A percentile compares a stretch with the other conserved stretches of the same genome.
phyloP scores from a whole-genome alignment of 1,140 invertebrate genomes.

The Campoletis sonorensis region DNA sequence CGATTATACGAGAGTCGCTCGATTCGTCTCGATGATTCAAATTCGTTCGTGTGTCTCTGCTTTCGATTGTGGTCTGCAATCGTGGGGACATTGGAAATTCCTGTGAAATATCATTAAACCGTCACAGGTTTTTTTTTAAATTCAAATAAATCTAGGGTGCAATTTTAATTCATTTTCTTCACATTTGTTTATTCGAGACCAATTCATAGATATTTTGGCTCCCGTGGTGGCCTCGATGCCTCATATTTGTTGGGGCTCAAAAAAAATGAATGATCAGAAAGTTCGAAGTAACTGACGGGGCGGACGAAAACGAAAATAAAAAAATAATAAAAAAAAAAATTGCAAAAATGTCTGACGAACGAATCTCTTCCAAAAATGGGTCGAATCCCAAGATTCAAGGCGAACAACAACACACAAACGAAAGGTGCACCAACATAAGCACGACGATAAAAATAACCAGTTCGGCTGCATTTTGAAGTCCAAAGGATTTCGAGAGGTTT shows the following conservation, averaged over 20 bases:
- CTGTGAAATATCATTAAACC: too few relatives aligned
- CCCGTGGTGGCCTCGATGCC: neutral
- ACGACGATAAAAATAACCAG: slow-evolving; percentile 24
- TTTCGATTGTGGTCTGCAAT: neutral
- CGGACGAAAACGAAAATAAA: neutral
- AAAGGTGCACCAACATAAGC: slow-evolving; percentile 21
- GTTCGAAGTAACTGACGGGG: neutral
- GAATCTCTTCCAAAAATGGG: slow-evolving; percentile 31
- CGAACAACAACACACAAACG: slow-evolving; percentile 20
- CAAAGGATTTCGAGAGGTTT: slow-evolving; percentile 36
- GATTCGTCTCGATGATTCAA: slow-evolving; percentile 17
- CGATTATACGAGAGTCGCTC: neutral
- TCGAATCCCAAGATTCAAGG: slow-evolving; percentile 31
- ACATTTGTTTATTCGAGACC: too few relatives aligned
- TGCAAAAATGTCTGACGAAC: neutral
- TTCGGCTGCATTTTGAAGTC: slow-evolving; percentile 5
- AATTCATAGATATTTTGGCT: too few relatives aligned
- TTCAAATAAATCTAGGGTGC: too few relatives aligned
- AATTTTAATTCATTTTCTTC: too few relatives aligned
- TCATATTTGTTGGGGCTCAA: neutral
- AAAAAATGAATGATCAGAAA: slow-evolving; percentile 6
- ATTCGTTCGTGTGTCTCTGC: neutral
- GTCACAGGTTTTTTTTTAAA: too few relatives aligned
- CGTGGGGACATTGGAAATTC: neutral
- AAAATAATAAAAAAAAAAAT: slow-evolving; percentile 8